Conservation (phyloP, 2,888 invertebrate species). For the Sinopyrophorus schimmeli region DNA sequence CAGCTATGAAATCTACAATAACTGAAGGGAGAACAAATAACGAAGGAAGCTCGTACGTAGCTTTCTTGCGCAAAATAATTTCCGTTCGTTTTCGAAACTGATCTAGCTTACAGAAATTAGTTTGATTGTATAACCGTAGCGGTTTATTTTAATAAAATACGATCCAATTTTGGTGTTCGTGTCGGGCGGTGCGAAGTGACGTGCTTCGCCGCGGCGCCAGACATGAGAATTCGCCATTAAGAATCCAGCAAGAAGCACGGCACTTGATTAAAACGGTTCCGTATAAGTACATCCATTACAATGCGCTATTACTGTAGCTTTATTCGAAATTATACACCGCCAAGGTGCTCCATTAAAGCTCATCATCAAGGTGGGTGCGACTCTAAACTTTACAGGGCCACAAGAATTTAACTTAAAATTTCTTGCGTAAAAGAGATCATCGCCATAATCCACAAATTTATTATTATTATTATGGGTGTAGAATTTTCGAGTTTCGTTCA, state of each 20-base stretch:
- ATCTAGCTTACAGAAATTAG: slow-evolving; percentile 21
- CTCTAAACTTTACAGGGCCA: too few relatives aligned
- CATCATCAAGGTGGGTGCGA: slow-evolving; percentile 37
- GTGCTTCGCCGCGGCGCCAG: slow-evolving; percentile 35
- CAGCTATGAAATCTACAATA: slow-evolving; percentile 19
- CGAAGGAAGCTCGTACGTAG: too few relatives aligned
- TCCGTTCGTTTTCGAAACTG: too few relatives aligned
- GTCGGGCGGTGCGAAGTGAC: slow-evolving; percentile 33
- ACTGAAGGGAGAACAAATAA: slow-evolving; percentile 6
- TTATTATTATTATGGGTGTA: too few relatives aligned
- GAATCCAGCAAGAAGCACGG: slow-evolving; percentile 46
- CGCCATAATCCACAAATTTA: too few relatives aligned
- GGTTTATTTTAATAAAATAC: slow-evolving; percentile 33
- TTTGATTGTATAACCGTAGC: slow-evolving; percentile 27
- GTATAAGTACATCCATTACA: slow-evolving; percentile 48
- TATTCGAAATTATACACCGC: slow-evolving; percentile 47
- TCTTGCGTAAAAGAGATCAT: too few relatives aligned
- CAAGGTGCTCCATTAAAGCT: slow-evolving; percentile 40
- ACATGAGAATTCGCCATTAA: slow-evolving; percentile 51
- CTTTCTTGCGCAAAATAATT: too few relatives aligned
- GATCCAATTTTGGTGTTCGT: slow-evolving; percentile 36
- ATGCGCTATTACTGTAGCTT: slow-evolving; percentile 45
- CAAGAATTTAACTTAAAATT: slow-evolving; percentile 13
- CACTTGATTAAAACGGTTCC: slow-evolving; percentile 49
- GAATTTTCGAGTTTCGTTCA: too few relatives aligned